Evolutionary conservation across 2,797 vertebrate species (phyloP).

Genomic region (Ammospiza maritima): DNA sequence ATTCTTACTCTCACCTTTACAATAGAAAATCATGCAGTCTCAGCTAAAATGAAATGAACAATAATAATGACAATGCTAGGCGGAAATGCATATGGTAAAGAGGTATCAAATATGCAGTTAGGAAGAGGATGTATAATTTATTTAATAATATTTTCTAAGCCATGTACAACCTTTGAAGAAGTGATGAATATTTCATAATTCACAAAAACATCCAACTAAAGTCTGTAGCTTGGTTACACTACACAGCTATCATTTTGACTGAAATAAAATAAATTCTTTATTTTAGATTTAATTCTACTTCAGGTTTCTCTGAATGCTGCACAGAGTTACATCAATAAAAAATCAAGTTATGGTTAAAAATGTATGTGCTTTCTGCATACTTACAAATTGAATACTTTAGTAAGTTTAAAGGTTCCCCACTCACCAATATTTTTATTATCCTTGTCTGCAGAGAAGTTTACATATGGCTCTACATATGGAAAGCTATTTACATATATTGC

Average conservation of each 20-base stretch:
- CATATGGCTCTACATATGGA: background rate
- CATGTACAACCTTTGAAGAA: constrained; percentile 24
- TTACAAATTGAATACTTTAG: background rate
- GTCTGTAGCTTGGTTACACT: constrained; percentile 1
- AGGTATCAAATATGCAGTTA: constrained; percentile 3
- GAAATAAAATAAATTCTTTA: constrained; percentile 36
- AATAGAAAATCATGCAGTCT: constrained; percentile 5
- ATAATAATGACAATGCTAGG: background rate
- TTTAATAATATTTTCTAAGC: constrained; percentile 29
- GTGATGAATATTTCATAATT: constrained; percentile 51
- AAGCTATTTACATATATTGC: background rate
- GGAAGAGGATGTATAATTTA: constrained; percentile 6
- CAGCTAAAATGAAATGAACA: background rate
- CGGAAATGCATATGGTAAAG: background rate
- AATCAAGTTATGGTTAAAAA: constrained; percentile 14
- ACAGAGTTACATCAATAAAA: background rate
- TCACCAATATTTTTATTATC: background rate
- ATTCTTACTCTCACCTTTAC: background rate
- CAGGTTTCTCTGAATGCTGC: background rate
- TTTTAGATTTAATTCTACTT: constrained; percentile 27
- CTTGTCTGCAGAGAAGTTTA: background rate
- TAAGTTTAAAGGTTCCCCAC: background rate
- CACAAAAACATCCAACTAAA: constrained; percentile 3
- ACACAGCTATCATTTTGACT: background rate
- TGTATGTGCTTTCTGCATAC: background rate